Evolutionary conservation across 2,888 invertebrate species (phyloP).

Genomic region (Drosophila robusta): DNA sequence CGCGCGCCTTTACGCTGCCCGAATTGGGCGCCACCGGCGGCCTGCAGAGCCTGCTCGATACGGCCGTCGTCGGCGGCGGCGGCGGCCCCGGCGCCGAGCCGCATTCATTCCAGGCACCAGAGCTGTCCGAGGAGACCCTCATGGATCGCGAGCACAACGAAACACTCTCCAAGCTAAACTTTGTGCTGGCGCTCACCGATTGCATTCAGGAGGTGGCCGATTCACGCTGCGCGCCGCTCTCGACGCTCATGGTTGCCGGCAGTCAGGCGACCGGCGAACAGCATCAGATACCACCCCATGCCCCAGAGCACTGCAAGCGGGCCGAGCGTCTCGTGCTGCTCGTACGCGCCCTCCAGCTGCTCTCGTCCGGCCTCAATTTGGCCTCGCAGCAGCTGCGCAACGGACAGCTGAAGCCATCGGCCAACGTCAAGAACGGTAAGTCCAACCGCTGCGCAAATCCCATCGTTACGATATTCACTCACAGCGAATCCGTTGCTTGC

Average conservation of each 20-base stretch:
- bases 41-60: conserved; percentile 86
- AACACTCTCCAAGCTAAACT: conserved; percentile 98
- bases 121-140: conserved; percentile 97
- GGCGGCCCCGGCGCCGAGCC: conserved; percentile 63
- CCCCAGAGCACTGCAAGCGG: conserved; percentile 85
- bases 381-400: conserved; percentile 94
- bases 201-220: conserved; percentile 96
- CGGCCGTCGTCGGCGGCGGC: conserved; percentile 73
- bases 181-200: conserved; percentile 97
- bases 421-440: conserved; percentile 94
- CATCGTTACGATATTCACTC: too few relatives aligned
- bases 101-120: conserved; percentile 93
- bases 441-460: neutral
- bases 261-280: conserved; percentile 70
- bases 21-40: conserved; percentile 87
- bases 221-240: conserved; percentile 91
- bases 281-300: conserved; percentile 84
- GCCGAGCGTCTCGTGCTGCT: conserved; percentile 84
- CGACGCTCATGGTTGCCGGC: conserved; percentile 86
- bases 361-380: conserved; percentile 96
- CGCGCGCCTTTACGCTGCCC: conserved; percentile 89
- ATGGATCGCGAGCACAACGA: conserved; percentile 98
- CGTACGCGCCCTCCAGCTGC: conserved; percentile 93
- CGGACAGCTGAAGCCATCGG: conserved; percentile 94
- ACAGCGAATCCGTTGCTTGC: neutral